phyloP scores from a whole-genome alignment of 2,113 vertebrate genomes.

The Notechis scutatus region DNA sequence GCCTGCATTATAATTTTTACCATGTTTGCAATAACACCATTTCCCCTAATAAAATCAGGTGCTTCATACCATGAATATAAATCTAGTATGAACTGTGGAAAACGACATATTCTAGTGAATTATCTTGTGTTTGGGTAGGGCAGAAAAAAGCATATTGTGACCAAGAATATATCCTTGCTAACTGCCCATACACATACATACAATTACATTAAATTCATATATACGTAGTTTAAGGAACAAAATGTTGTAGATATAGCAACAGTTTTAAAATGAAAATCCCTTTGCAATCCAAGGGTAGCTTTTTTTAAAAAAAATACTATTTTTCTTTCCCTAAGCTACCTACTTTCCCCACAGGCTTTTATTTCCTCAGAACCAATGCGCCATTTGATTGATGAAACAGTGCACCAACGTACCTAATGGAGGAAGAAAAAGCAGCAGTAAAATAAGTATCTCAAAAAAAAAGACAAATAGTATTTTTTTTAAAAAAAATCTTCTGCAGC shows the following conservation, averaged over 20 bases:
- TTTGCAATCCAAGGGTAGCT: neutral
- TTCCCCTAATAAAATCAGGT: slow-evolving; percentile 15
- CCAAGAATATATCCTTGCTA: neutral
- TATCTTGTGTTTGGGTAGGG: neutral
- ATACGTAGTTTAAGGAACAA: neutral
- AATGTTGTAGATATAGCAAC: neutral
- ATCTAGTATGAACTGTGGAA: slow-evolving; percentile 5
- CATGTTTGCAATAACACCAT: slow-evolving; percentile 25
- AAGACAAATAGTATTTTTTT: neutral
- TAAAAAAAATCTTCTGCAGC: neutral
- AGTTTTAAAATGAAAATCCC: neutral
- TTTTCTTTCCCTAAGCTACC: neutral
- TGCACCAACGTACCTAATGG: neutral
- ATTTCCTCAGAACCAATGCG: neutral
- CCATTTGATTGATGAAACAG: neutral
- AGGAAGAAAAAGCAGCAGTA: neutral
- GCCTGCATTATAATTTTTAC: slow-evolving; percentile 29
- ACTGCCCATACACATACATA: neutral
- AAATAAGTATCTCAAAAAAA: neutral
- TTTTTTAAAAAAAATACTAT: neutral
- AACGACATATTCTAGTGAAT: neutral
- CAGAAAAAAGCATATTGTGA: neutral
- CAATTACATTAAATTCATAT: neutral
- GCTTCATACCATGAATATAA: slow-evolving; percentile 34
- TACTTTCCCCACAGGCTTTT: neutral